Conservation (phyloP, 2,113 vertebrate species). For the Leptobrachium leishanense region DNA sequence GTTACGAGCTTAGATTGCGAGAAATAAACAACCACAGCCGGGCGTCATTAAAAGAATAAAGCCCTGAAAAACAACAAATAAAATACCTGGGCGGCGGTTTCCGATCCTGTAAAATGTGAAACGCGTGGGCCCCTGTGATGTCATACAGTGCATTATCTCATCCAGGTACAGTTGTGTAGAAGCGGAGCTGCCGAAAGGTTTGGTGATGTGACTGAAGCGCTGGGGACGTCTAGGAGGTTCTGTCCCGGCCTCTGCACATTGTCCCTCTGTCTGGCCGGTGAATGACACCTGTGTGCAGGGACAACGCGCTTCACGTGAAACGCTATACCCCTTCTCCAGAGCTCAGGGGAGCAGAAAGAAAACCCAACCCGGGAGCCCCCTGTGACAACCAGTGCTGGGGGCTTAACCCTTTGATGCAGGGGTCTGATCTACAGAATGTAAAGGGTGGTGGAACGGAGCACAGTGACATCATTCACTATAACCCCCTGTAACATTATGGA, state of each 20-base stretch:
- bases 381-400: too few species aligned
- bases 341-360: too few species aligned
- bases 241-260: neutral
- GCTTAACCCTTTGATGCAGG: too few species aligned
- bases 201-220: too few species aligned
- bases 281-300: neutral
- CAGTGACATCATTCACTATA: too few species aligned
- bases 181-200: neutral
- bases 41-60: neutral
- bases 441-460: too few species aligned
- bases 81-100: neutral
- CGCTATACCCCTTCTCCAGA: too few species aligned
- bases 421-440: too few species aligned
- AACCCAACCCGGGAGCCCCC: too few species aligned
- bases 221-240: neutral
- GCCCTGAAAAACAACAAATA: neutral
- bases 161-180: neutral
- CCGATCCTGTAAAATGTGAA: neutral
- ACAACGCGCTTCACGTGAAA: too few species aligned
- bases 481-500: neutral
- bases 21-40: neutral
- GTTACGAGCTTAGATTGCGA: neutral
- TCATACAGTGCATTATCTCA: neutral
- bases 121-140: neutral
- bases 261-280: neutral